phyloP scores from a whole-genome alignment of 2,888 invertebrate species.

The Plusia festucae region DNA sequence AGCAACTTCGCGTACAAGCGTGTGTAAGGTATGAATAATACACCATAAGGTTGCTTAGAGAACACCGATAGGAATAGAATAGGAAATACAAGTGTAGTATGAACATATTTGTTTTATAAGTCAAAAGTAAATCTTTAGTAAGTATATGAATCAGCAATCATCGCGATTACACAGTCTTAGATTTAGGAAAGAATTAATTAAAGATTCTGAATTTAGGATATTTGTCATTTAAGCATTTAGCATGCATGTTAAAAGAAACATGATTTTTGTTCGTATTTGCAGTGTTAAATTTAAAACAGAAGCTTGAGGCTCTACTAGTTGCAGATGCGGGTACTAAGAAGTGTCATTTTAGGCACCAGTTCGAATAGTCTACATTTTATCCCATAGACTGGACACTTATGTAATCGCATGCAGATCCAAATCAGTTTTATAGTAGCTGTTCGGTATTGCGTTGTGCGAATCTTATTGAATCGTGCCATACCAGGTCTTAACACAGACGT shows the following conservation, averaged over 20 bases:
- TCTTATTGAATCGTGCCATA: conserved; percentile 51
- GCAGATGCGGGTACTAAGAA: not conserved
- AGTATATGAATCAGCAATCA: no score
- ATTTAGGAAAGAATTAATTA: no score
- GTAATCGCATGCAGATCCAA: conserved; percentile 56
- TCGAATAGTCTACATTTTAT: conserved; percentile 49
- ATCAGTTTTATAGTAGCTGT: conserved; percentile 54
- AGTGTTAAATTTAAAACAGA: no score
- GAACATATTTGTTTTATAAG: no score
- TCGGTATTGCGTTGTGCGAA: conserved; percentile 55
- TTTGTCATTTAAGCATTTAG: no score
- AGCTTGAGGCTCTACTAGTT: not conserved
- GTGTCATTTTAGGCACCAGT: conserved; percentile 47
- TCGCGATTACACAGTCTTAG: no score
- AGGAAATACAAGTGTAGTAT: no score
- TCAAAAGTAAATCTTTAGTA: no score
- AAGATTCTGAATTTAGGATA: no score
- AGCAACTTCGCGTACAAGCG: conserved; percentile 11
- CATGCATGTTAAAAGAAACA: not conserved
- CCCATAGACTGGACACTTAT: conserved; percentile 59
- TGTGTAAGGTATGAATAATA: not conserved
- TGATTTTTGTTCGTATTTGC: no score
- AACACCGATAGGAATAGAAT: no score
- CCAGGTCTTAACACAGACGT: conserved; percentile 22
- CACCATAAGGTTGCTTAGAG: not conserved